A percentile compares a stretch with the other conserved stretches of the same genome.
phyloP scores from a whole-genome alignment of 2,113 vertebrate species.

The Datnioides undecimradiatus region DNA sequence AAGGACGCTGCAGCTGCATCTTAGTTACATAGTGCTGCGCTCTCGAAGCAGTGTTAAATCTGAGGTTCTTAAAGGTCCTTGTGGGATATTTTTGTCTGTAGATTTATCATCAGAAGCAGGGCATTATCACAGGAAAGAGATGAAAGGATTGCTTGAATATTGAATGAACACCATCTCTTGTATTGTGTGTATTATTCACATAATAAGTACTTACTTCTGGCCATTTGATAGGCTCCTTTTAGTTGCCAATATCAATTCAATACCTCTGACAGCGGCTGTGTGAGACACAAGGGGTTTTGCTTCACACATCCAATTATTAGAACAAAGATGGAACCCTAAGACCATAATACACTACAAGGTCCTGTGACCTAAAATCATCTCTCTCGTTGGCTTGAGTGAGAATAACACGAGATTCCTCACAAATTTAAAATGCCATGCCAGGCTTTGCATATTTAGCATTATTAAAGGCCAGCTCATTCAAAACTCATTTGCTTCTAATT shows the following conservation, averaged over 20 bases:
- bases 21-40: conserved; percentile 62
- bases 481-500: conserved; percentile 81
- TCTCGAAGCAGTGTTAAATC: conserved; percentile 59
- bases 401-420: conserved; percentile 78
- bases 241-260: conserved; percentile 75
- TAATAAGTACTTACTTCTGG: conserved; percentile 64
- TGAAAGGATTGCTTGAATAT: conserved; percentile 72
- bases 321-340: conserved; percentile 79
- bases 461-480: conserved; percentile 81
- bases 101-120: conserved; percentile 65
- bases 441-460: conserved; percentile 82
- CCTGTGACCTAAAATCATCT: conserved; percentile 77
- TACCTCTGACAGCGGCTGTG: conserved; percentile 62
- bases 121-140: conserved; percentile 66
- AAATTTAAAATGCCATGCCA: conserved; percentile 79
- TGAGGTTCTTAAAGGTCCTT: conserved; percentile 71
- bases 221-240: conserved; percentile 64
- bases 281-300: conserved; percentile 69
- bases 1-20: conserved; percentile 75
- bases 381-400: conserved; percentile 66
- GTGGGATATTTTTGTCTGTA: conserved; percentile 61
- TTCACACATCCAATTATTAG: conserved; percentile 79
- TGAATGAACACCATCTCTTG: conserved; percentile 48
- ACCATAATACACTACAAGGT: conserved; percentile 79
- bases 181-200: conserved; percentile 57